phyloP scores from a whole-genome alignment of 37 sponge, comb jelly and placozoan species.

The Aphrocallistes beatrix region DNA sequence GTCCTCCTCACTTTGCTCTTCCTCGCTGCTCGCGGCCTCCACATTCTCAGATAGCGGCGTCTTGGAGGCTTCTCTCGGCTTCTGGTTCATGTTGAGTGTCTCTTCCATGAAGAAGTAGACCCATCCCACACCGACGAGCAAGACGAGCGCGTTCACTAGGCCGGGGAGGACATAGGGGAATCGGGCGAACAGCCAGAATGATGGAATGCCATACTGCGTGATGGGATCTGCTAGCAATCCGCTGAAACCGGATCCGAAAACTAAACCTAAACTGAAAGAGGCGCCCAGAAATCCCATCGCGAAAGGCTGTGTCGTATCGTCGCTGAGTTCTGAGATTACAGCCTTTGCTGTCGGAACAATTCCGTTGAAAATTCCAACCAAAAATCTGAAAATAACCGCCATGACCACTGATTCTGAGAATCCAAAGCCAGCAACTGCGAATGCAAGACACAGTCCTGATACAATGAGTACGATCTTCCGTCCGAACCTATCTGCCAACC shows the following conservation, averaged over 20 bases:
- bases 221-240: constrained; percentile 52
- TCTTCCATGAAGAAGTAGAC: constrained; percentile 1
- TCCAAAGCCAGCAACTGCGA: constrained; percentile 39
- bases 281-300: constrained; percentile 27
- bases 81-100: background rate
- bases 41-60: background rate
- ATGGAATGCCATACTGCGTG: constrained; percentile 34
- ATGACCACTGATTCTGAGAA: constrained; percentile 45
- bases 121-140: background rate
- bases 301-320: constrained; percentile 48
- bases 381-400: constrained; percentile 53
- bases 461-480: constrained; percentile 47
- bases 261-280: constrained; percentile 34
- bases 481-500: constrained; percentile 48
- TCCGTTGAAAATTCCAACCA: constrained; percentile 57
- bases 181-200: background rate
- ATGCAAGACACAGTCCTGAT: constrained; percentile 26
- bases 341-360: constrained; percentile 53
- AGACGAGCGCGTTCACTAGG: background rate
- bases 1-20: background rate
- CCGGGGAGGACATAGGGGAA: background rate
- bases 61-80: background rate
- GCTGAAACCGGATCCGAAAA: constrained; percentile 50
- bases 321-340: constrained; percentile 46
- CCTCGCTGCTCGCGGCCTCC: background rate